Base-by-base conservation (phyloP, 2,888 invertebrate genomes). In the Lepas anatifera region DNA sequence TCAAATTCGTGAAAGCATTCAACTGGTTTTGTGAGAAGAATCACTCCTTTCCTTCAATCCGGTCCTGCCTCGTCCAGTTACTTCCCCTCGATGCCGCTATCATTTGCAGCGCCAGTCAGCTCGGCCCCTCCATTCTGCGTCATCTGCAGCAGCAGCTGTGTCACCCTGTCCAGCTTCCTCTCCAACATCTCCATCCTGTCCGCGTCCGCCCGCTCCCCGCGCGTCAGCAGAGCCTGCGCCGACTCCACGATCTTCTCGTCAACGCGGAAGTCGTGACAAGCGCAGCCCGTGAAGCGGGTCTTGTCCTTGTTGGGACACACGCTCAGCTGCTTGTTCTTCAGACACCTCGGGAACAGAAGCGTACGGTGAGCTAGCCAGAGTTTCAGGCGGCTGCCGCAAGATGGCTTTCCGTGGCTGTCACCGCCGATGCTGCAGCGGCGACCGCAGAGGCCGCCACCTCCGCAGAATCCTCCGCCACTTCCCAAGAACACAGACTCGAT, bases 401-500 rank as follows among this genome's bases (percentile, higher is more conserved):
- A n/a, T n/a, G n/a, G n/a, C 25, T 37, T 8, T n/a, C n/a, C 39
- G 66, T 13, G 16, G 2, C 25, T 27, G 39, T 37, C 27, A 16
- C 66, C 39, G n/a, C n/a, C n/a, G n/a, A n/a, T n/a, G n/a, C n/a
- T n/a, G 70, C 25, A 71, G 25, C 18, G 69, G 58, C n/a, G 43
- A 43, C 46, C 32, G 29, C 69, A 78, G n/a, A n/a, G n/a, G n/a
- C n/a, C n/a, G n/a, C n/a, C n/a, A n/a, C n/a, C n/a, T n/a, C n/a
- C n/a, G n/a, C n/a, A n/a, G n/a, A n/a, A n/a, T n/a, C n/a, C n/a
- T n/a, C n/a, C n/a, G 35, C 84, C 81, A 73, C 84, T 84, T 2
- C 87, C 87, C 16, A 88, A 81, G 1, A 88, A 80, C 69, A 89
- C 85, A 70, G 85, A 85, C 78, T 92, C 92, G 71, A 89, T 86